A percentile compares a stretch with the other conserved stretches of the same genome.
Conservation (phyloP, 1,140 invertebrate species). For the Scaptomyza hsui region DNA sequence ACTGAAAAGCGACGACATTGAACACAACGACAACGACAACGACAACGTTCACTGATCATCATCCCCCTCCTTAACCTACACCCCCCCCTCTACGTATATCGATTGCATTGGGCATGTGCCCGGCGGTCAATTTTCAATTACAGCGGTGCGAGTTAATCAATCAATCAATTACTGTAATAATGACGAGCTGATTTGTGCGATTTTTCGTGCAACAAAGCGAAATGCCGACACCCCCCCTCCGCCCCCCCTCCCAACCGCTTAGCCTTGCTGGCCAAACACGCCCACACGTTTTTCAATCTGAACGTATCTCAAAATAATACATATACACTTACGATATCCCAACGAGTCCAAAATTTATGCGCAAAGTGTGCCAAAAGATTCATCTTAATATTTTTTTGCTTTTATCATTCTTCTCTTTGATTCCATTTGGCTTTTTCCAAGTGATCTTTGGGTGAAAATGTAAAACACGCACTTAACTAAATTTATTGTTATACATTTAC, state of each 20-base stretch:
- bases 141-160: constrained; percentile 68
- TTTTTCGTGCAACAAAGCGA: constrained; percentile 46
- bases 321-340: constrained; percentile 2
- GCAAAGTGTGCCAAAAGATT: constrained; percentile 61
- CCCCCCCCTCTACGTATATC: background rate
- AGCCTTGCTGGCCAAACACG: background rate
- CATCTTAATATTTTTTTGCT: constrained; percentile 14
- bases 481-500: constrained; percentile 67
- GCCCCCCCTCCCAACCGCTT: background rate
- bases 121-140: constrained; percentile 61
- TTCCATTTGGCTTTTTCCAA: background rate
- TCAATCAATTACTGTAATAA: constrained; percentile 74
- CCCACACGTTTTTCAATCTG: background rate
- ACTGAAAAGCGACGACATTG: constrained; percentile 69
- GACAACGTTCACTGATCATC: constrained; percentile 14
- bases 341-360: constrained; percentile 50
- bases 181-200: constrained; percentile 43
- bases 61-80: constrained; percentile 29
- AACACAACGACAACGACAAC: constrained; percentile 6
- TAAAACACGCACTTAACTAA: constrained; percentile 51
- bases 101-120: constrained; percentile 36
- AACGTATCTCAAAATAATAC: background rate
- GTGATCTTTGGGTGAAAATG: constrained; percentile 28
- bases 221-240: constrained; percentile 7
- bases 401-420: constrained; percentile 18